Evolutionary conservation across 2,888 invertebrate species (phyloP).

Genomic region (Cataglyphis albicans): DNA sequence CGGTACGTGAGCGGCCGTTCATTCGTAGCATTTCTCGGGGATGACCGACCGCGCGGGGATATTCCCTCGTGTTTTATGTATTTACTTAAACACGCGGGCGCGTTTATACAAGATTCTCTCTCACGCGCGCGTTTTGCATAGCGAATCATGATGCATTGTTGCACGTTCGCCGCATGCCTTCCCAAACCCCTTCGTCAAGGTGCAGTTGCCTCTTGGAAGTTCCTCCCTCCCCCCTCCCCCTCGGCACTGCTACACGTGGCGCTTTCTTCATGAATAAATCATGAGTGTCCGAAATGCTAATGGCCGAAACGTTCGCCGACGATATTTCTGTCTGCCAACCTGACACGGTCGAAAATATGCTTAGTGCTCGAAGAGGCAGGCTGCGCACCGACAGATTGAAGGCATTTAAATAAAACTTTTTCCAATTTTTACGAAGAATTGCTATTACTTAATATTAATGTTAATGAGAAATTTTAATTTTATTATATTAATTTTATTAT

Average conservation of each 20-base stretch:
- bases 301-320: constrained; percentile 69
- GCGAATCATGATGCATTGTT: constrained; percentile 75
- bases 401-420: neutral
- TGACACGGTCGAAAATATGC: constrained; percentile 67
- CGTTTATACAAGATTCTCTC: constrained; percentile 67
- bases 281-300: constrained; percentile 76
- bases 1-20: constrained; percentile 57
- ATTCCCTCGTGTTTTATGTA: constrained; percentile 58
- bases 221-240: neutral
- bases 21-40: constrained; percentile 60
- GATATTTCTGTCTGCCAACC: constrained; percentile 64
- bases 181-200: constrained; percentile 3
- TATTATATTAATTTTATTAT: neutral
- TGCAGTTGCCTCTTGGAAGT: constrained; percentile 3
- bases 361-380: constrained; percentile 9
- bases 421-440: neutral
- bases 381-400: constrained; percentile 1
- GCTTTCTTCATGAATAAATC: constrained; percentile 76
- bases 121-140: constrained; percentile 60
- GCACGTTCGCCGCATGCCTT: constrained; percentile 55
- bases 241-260: constrained; percentile 20
- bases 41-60: constrained; percentile 8
- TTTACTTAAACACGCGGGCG: constrained; percentile 69
- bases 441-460: neutral
- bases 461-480: neutral